Evolutionary conservation across 2,888 invertebrate genomes (phyloP).

Genomic region (Macaria notata): DNA sequence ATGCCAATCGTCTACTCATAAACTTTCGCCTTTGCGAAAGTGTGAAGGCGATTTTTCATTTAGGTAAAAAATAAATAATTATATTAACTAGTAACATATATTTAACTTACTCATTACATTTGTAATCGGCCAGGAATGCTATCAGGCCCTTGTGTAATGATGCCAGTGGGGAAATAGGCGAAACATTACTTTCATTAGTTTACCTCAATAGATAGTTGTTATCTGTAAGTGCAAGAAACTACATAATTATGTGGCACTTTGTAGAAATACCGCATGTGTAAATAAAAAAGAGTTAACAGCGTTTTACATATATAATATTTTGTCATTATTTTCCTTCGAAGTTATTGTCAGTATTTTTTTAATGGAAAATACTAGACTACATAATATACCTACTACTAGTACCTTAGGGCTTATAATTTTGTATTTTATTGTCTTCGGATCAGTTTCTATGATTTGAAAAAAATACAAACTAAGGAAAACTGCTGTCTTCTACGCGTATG

Average conservation of each 20-base stretch:
- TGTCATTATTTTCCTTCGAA: neutral
- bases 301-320: too few species aligned
- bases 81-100: neutral
- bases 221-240: slow-evolving; percentile 23
- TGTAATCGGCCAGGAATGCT: slow-evolving; percentile 9
- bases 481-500: too few species aligned
- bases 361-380: too few species aligned
- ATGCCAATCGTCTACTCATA: too few species aligned
- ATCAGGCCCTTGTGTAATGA: slow-evolving; percentile 17
- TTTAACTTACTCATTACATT: slow-evolving; percentile 1
- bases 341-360: neutral
- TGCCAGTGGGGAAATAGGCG: slow-evolving; percentile 23
- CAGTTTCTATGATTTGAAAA: too few species aligned
- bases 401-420: too few species aligned
- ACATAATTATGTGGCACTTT: neutral
- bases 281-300: neutral
- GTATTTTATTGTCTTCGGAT: too few species aligned
- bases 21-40: too few species aligned
- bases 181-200: slow-evolving; percentile 25
- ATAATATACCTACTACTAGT: too few species aligned
- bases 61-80: too few species aligned
- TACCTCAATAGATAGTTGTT: slow-evolving; percentile 29
- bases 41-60: too few species aligned
- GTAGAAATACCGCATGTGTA: neutral
- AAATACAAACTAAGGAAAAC: too few species aligned